Conservation (phyloP, 2,797 vertebrate genomes). For the Erethizon dorsatum region DNA sequence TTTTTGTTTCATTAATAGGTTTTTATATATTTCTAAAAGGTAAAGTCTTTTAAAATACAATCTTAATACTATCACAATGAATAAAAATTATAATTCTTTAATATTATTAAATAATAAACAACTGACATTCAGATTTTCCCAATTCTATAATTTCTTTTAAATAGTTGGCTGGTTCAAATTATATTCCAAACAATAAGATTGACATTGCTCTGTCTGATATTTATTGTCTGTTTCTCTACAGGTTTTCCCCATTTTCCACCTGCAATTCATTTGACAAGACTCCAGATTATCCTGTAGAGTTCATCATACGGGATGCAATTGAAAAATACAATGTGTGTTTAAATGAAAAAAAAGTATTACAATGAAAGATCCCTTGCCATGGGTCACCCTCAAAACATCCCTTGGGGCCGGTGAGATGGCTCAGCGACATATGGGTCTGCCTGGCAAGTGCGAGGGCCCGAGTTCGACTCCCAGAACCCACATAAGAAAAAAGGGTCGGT, state of each 20-base stretch:
- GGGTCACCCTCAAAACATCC: not conserved
- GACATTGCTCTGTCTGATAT: not conserved
- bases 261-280: conserved; percentile 35
- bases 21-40: not conserved
- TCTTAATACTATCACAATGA: not conserved
- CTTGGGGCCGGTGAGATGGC: too few species aligned
- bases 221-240: not conserved
- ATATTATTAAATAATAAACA: conserved; percentile 17
- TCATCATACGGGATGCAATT: not conserved
- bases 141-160: not conserved
- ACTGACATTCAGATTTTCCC: conserved; percentile 14
- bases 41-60: not conserved
- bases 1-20: not conserved
- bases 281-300: not conserved
- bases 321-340: not conserved
- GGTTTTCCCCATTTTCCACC: not conserved
- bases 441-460: too few species aligned
- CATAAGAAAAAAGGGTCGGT: too few species aligned
- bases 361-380: not conserved
- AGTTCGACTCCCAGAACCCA: too few species aligned
- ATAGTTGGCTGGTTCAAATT: not conserved
- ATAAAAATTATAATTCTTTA: not conserved
- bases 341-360: not conserved
- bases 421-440: too few species aligned
- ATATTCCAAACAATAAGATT: not conserved